Percentiles rank a stretch among this genome's conserved stretches.
Conservation (phyloP, 2,888 invertebrate genomes). For the Steinernema hermaphroditum region DNA sequence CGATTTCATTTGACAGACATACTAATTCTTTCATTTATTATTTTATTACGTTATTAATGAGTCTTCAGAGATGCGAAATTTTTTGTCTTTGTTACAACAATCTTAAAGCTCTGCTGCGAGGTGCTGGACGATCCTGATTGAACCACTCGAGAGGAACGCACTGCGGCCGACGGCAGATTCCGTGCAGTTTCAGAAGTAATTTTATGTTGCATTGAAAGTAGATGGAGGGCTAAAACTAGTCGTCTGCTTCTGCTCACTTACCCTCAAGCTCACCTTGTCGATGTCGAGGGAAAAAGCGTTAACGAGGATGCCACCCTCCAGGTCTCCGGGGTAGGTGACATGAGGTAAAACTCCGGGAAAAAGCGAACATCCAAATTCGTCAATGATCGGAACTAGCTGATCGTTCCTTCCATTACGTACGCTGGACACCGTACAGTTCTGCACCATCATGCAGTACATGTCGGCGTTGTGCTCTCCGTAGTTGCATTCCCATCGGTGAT, state of each 20-base stretch:
- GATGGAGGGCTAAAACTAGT: conserved; percentile 54
- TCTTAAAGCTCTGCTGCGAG: neutral
- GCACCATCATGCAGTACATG: conserved; percentile 64
- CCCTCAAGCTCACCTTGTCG: conserved; percentile 47
- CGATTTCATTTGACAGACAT: no score
- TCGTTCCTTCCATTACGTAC: conserved; percentile 31
- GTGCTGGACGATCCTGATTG: conserved; percentile 9
- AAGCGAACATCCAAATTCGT: conserved; percentile 63
- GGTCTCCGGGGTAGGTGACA: conserved; percentile 55
- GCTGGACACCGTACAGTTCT: conserved; percentile 61
- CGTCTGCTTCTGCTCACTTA: conserved; percentile 3
- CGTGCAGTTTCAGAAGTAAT: conserved; percentile 61
- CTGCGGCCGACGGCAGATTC: conserved; percentile 56
- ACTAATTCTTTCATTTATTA: no score
- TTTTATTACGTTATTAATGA: no score
- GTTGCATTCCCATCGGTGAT: conserved; percentile 59
- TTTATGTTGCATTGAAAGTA: conserved; percentile 64
- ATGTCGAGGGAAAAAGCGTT: conserved; percentile 63
- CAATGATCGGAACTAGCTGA: conserved; percentile 59
- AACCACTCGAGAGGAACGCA: conserved; percentile 44
- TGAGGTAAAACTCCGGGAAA: conserved; percentile 62
- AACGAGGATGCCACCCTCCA: conserved; percentile 56
- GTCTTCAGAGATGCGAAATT: no score
- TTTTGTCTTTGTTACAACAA: no score
- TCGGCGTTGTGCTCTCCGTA: conserved; percentile 43